Evolutionary conservation across 2,888 invertebrate genomes (phyloP), one percentile per base, ranked within the genome.

Genomic region (Pomacea canaliculata): DNA sequence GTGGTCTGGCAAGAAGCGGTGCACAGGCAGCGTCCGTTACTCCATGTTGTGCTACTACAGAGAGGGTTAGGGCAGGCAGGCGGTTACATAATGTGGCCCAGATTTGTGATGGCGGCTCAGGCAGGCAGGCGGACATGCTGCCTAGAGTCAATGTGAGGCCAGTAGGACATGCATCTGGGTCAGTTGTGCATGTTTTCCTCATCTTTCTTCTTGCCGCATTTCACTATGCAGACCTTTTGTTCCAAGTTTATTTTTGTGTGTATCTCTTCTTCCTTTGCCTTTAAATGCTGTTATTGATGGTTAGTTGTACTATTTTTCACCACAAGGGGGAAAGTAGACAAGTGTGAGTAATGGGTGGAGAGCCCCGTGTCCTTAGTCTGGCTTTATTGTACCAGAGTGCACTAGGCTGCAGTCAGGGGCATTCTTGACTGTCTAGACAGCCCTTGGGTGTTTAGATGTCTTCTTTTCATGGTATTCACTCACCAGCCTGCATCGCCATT

Each of bases 1-100:
- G 18, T n/a, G 67, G 18, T 37, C 48, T 67, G 67, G 37, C 67
- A 67, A 37, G 67, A 8, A 37, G 48, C 37, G 23, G 18, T 46
- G 48, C 67, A 37, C 37, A 48, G 7, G 67, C 49, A 18, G 46
- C 16, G 70, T 48, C 48, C 19, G 51, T 56, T 18, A 19, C 49
- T 37, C n/a, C 56, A 49, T 48, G 70, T 70, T 49, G 49, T 70
- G 59, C n/a, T 37, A 46, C n/a, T 67, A 48, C 23, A n/a, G 51
- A 37, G 37, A 56, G 51, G 51, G 51, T 56, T 56, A 63, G 63
- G 27, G 73, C 56, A 51, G 73, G 18, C 65, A 56, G 66, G 73
- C 67, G 65, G 59, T 73, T 73, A 67, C 73, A 63, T 73, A 73
- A 73, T 73, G 73, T 73, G 73, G 73, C 73, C 65, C 67, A 67